Conservation (phyloP, 2,113 vertebrate genomes). For the Paradisaea rubra region DNA sequence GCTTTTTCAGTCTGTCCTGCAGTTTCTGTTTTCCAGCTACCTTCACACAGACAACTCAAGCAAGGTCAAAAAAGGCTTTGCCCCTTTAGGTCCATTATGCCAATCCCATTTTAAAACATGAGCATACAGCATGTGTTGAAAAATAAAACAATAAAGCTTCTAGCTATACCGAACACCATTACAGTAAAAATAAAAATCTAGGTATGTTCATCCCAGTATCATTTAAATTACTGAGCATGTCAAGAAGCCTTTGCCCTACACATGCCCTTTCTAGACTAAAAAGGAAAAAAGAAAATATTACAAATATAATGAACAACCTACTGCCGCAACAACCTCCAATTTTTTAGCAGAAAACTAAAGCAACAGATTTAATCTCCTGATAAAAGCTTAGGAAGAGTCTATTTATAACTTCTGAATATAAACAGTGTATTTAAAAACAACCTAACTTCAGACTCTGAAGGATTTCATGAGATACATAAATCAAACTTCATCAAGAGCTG, state of each 20-base stretch:
- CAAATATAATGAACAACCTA: background rate
- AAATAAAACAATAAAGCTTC: background rate
- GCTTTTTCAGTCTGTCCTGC: conserved; percentile 27
- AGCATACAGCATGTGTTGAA: background rate
- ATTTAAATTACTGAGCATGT: background rate
- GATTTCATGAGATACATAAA: background rate
- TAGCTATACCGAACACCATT: background rate
- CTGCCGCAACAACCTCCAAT: background rate
- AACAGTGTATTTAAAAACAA: background rate
- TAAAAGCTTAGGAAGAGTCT: background rate
- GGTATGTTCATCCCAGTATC: background rate
- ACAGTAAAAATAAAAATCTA: background rate
- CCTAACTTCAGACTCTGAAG: background rate
- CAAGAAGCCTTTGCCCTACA: background rate
- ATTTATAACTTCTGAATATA: conserved; percentile 3
- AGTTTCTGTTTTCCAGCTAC: conserved; percentile 20
- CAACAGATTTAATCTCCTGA: conserved; percentile 31
- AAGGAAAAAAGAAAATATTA: background rate
- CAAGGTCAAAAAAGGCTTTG: conserved; percentile 40
- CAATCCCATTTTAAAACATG: background rate
- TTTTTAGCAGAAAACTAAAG: conserved; percentile 33
- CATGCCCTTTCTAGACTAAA: background rate
- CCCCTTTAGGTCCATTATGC: background rate
- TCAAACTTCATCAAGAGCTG: conserved; percentile 18
- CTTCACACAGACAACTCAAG: conserved; percentile 14